A percentile compares a stretch with the other conserved stretches of the same genome.
These are phyloP conservation scores for Clostera curtula DNA, from an alignment of 2,888 invertebrate genomes.

Conservation along the genomic window DNA sequence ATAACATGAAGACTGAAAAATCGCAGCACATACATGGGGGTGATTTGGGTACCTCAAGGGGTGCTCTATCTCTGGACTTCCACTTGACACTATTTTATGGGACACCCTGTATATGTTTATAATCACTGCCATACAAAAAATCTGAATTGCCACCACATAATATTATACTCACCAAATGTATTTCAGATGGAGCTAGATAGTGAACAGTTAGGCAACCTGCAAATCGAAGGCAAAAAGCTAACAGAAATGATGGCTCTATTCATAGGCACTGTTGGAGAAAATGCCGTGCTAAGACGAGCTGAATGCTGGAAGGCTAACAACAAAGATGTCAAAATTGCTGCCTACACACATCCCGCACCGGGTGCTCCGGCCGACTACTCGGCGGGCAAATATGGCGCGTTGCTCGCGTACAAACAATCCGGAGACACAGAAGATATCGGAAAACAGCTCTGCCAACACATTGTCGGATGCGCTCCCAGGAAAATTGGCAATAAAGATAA, in stretches of 20 bases:
- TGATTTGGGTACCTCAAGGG: too few species aligned
- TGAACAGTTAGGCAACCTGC: slow-evolving; percentile 79
- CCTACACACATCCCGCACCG: slow-evolving; percentile 87
- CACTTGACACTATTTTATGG: too few species aligned
- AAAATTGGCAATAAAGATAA: slow-evolving; percentile 80
- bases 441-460: slow-evolving; percentile 91
- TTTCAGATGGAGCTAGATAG: slow-evolving; percentile 77
- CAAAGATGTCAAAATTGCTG: slow-evolving; percentile 72
- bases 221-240: slow-evolving; percentile 78
- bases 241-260: slow-evolving; percentile 88
- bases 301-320: slow-evolving; percentile 79
- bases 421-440: slow-evolving; percentile 70
- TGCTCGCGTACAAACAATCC: slow-evolving; percentile 80
- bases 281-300: slow-evolving; percentile 87
- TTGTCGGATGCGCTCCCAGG: slow-evolving; percentile 90
- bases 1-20: too few species aligned
- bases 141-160: background rate
- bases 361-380: slow-evolving; percentile 62
- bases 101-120: too few species aligned
- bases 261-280: slow-evolving; percentile 94
- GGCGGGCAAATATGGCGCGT: slow-evolving; percentile 89
- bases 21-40: too few species aligned
- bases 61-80: too few species aligned
- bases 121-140: background rate
- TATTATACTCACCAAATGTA: slow-evolving; percentile 3